These are phyloP conservation scores for Frankliniella intonsa DNA, from an alignment of 2,888 invertebrate species.

Conservation along the genomic window DNA sequence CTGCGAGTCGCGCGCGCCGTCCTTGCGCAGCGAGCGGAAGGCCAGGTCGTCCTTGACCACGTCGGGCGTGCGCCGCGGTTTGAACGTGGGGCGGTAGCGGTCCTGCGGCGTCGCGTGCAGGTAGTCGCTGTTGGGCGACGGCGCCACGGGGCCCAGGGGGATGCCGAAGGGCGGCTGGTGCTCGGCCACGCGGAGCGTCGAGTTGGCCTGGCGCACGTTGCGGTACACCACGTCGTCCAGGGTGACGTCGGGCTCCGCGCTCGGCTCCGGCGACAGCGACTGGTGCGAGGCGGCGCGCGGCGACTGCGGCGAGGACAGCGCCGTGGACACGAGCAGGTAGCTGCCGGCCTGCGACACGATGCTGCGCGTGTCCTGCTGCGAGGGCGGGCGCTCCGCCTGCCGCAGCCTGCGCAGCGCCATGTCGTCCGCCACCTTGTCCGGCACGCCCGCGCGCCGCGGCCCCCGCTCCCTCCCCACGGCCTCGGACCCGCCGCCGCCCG, in stretches of 20 bases:
- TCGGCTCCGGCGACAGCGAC: constrained; percentile 34
- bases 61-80: constrained; percentile 69
- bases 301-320: constrained; percentile 45
- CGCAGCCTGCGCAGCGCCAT: constrained; percentile 74
- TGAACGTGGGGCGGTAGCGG: constrained; percentile 54
- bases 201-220: constrained; percentile 72
- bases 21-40: constrained; percentile 77
- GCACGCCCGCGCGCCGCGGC: constrained; percentile 42
- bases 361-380: constrained; percentile 48
- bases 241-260: constrained; percentile 70
- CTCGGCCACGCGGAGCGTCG: constrained; percentile 61
- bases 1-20: constrained; percentile 56
- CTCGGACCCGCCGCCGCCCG: constrained; percentile 18
- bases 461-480: not conserved
- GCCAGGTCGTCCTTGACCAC: constrained; percentile 83
- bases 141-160: constrained; percentile 75
- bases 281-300: constrained; percentile 25
- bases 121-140: constrained; percentile 77
- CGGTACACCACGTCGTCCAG: constrained; percentile 80
- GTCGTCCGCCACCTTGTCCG: constrained; percentile 68
- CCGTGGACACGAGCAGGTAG: constrained; percentile 66
- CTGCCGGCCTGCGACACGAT: constrained; percentile 54
- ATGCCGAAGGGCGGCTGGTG: constrained; percentile 89
- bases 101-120: constrained; percentile 65
- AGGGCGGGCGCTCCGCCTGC: constrained; percentile 54